phyloP scores from a whole-genome alignment of 2,797 vertebrate genomes.

The Sphenodon punctatus region DNA sequence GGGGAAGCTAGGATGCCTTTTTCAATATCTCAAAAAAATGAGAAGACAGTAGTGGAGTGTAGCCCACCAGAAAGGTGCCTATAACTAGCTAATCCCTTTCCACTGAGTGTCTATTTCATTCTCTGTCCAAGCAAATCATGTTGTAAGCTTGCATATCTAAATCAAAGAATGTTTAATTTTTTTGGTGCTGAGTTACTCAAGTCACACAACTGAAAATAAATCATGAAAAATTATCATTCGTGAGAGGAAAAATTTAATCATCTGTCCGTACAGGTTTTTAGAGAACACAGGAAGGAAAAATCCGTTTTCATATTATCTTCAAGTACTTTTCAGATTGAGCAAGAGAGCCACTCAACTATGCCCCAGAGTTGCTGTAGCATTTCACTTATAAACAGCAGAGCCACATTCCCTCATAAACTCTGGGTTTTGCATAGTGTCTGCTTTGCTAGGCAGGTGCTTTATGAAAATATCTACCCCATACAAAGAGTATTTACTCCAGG shows the following conservation, averaged over 20 bases:
- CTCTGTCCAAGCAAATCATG: neutral
- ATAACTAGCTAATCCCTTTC: neutral
- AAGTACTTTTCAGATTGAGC: neutral
- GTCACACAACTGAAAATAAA: neutral
- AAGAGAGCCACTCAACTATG: neutral
- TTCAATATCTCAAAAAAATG: neutral
- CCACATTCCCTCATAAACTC: neutral
- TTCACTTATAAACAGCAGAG: neutral
- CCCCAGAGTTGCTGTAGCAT: neutral
- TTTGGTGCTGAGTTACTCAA: too few species aligned
- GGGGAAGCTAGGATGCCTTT: neutral
- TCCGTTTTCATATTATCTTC: fast-evolving
- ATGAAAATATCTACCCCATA: slow-evolving; percentile 42
- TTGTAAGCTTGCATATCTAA: neutral
- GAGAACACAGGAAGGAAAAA: neutral
- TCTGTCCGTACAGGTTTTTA: neutral
- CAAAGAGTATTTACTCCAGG: slow-evolving; percentile 25
- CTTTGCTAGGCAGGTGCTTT: slow-evolving; percentile 34
- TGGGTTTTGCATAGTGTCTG: slow-evolving; percentile 6
- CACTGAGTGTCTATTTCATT: neutral
- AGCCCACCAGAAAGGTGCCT: neutral
- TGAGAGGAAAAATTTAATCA: neutral
- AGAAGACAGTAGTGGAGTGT: neutral
- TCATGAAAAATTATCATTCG: neutral
- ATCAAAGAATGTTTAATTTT: neutral